phyloP scores from a whole-genome alignment of 1,140 invertebrate genomes.

The Brevipalpus yothersi region DNA sequence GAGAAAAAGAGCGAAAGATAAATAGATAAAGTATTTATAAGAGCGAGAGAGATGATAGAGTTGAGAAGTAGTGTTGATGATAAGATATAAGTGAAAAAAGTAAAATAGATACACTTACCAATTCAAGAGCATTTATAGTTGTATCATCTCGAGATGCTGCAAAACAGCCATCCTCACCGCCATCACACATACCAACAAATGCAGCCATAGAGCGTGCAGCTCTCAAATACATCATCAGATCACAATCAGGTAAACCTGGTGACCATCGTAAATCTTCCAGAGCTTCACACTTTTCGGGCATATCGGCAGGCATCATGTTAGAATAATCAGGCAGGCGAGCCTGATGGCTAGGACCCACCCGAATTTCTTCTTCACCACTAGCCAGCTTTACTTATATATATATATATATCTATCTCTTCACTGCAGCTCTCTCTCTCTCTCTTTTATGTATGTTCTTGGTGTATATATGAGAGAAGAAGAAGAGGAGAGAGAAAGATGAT shows the following conservation, averaged over 20 bases:
- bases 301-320: conserved; percentile 31
- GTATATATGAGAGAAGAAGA: no score
- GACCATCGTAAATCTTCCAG: conserved; percentile 78
- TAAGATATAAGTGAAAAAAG: background rate
- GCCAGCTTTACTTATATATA: background rate
- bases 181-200: conserved; percentile 92
- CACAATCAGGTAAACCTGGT: conserved; percentile 65
- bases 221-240: conserved; percentile 87
- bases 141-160: conserved; percentile 89
- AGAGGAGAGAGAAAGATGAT: no score
- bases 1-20: background rate
- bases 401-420: no score
- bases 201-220: conserved; percentile 55
- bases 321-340: conserved; percentile 52
- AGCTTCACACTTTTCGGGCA: conserved; percentile 42
- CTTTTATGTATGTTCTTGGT: no score
- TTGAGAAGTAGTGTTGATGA: background rate
- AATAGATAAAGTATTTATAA: background rate
- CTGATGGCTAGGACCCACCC: conserved; percentile 78
- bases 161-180: conserved; percentile 84
- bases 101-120: conserved; percentile 27
- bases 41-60: background rate
- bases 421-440: no score
- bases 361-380: conserved; percentile 65
- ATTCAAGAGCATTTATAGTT: conserved; percentile 86